These are phyloP conservation scores for Fragum fragum DNA, from an alignment of 2,888 invertebrate genomes.

Conservation along the genomic window DNA sequence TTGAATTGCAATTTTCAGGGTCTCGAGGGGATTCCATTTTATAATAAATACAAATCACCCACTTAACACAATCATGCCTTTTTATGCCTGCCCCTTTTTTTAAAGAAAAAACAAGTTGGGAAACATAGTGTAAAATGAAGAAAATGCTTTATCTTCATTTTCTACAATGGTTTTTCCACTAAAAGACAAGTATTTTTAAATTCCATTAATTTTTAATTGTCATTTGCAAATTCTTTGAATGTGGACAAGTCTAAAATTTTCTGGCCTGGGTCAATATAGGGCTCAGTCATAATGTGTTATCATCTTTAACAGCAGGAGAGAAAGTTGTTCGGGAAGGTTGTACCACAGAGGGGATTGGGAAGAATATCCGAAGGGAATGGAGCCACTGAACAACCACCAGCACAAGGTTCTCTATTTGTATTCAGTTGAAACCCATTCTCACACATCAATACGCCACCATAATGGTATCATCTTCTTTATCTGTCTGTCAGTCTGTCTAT, in stretches of 20 bases:
- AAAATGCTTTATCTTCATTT: not conserved
- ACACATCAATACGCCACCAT: too few species aligned
- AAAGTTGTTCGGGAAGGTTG: not conserved
- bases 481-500: too few species aligned
- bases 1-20: too few species aligned
- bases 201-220: too few species aligned
- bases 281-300: too few species aligned
- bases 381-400: not conserved
- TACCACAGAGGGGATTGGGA: not conserved
- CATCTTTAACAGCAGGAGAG: conserved; percentile 6
- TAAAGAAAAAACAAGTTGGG: not conserved
- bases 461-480: too few species aligned
- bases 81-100: not conserved
- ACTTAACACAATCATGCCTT: not conserved
- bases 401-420: too few species aligned
- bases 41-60: too few species aligned
- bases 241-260: not conserved
- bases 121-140: not conserved
- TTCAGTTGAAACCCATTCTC: too few species aligned
- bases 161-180: not conserved
- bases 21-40: too few species aligned
- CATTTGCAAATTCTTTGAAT: not conserved
- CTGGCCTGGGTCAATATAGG: not conserved
- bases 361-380: not conserved
- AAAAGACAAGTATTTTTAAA: not conserved